Evolutionary conservation across 2,113 vertebrate species (phyloP).

Genomic region (Pyxicephalus adspersus): DNA sequence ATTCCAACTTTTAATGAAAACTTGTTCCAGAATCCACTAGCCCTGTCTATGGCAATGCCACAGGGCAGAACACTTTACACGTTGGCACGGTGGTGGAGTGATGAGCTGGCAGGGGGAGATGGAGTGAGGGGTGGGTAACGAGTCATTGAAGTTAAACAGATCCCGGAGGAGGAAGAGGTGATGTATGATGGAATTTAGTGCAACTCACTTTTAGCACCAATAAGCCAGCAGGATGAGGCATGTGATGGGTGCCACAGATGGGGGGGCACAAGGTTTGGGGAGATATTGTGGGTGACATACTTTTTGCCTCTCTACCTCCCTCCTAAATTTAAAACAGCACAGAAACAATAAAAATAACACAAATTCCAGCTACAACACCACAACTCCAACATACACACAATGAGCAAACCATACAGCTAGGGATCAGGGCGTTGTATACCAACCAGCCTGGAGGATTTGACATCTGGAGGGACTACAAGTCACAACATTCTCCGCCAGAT

Average conservation of each 20-base stretch:
- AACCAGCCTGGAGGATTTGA: neutral
- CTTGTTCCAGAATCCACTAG: conserved; percentile 63
- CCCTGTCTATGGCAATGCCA: conserved; percentile 2
- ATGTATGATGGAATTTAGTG: conserved; percentile 43
- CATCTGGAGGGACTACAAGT: neutral
- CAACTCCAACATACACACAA: neutral
- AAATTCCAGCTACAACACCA: neutral
- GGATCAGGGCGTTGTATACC: neutral
- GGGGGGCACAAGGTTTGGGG: neutral
- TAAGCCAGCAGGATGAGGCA: conserved; percentile 56
- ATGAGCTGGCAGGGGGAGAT: neutral
- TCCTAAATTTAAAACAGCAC: conserved; percentile 43
- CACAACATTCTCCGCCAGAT: neutral
- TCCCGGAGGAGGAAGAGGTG: conserved; percentile 28
- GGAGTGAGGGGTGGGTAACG: no score
- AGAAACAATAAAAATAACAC: neutral
- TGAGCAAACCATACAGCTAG: neutral
- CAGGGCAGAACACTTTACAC: neutral
- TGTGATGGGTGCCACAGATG: neutral
- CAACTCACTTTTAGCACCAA: conserved; percentile 68
- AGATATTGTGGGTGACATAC: neutral
- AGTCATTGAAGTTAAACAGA: neutral
- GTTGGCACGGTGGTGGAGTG: neutral
- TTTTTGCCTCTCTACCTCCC: neutral
- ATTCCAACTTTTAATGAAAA: conserved; percentile 68